Percentiles rank a stretch among this genome's conserved stretches.
phyloP scores from a whole-genome alignment of 2,888 invertebrate species.

The Brenthis hecate region DNA sequence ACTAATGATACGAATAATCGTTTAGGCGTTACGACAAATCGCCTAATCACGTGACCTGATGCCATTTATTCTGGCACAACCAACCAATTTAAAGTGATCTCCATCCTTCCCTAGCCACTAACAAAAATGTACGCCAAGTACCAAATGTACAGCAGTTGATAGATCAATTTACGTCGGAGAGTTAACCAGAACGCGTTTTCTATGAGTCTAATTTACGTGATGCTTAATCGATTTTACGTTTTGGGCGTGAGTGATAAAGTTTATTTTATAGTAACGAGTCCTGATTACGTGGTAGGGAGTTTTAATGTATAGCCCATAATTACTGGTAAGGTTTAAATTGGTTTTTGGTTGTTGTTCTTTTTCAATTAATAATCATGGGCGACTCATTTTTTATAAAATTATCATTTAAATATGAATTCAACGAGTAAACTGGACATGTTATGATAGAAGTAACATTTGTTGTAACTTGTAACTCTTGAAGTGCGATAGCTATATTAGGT shows the following conservation, averaged over 20 bases:
- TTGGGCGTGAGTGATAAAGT: constrained; percentile 41
- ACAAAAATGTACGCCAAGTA: constrained; percentile 28
- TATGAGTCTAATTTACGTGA: constrained; percentile 46
- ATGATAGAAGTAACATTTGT: neutral
- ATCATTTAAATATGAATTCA: neutral
- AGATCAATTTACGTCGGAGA: constrained; percentile 48
- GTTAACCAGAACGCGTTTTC: constrained; percentile 48
- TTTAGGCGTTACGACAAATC: constrained; percentile 74
- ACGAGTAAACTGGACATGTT: neutral
- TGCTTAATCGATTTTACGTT: constrained; percentile 39
- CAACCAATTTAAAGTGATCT: constrained; percentile 35
- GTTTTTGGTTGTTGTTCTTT: constrained; percentile 7
- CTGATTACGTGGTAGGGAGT: constrained; percentile 13
- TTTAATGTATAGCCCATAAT: constrained; percentile 24
- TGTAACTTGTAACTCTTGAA: no score
- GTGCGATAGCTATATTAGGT: no score
- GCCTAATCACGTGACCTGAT: constrained; percentile 70
- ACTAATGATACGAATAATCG: constrained; percentile 76
- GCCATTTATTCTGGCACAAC: constrained; percentile 60
- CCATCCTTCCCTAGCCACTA: constrained; percentile 17
- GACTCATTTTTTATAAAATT: neutral
- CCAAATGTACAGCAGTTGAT: constrained; percentile 28
- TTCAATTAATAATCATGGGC: neutral
- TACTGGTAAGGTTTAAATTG: constrained; percentile 27
- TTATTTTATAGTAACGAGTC: constrained; percentile 15